Base-by-base conservation (phyloP, 2,113 vertebrate species). In the Mus spicilegus region DNA sequence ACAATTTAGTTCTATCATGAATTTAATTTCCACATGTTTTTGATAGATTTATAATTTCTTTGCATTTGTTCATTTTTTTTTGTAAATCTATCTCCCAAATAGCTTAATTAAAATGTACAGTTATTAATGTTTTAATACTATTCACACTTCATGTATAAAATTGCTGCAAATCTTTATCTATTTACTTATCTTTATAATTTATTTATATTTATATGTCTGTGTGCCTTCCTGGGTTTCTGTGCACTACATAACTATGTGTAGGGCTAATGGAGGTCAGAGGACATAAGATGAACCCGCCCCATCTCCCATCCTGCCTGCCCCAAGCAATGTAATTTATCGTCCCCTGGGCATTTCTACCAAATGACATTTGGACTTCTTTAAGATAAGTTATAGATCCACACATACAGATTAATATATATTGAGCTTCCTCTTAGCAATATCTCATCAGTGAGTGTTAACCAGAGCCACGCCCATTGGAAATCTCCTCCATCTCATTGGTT, bases 321-420 rank as follows among this genome's bases (percentile, higher is more conserved):
- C 30, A 36, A 89, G 76, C 58, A 97, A 92, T 63, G 30, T 77
- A 82, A 87, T 86, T 95, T 93, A 63, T 63, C 17, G 61, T 80
- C 65, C 5, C 67, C 78, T 92, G 28, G 58, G 89, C 85, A 70
- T 95, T 93, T 76, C 85, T 85, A 80, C 75, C 54, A 72, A 82
- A 63, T 42, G 36, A 1, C 14, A 33, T 77, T 13, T 84, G 72
- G 46, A 42, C 49, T 54, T 93, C 30, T 58, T 63, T 61, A 56
- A 89, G 49, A 85, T 93, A 67, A 61, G 91, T 36, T 69, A 94
- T 14, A 86, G 13, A 72, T 46, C 10, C 70, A 46, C 2, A 17
- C 8, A 77, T 92, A 39, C 28, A 42, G 65, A 81, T 87, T 72
- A 93, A 95, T 91, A 54, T 20, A 14, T 51, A 75, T 7, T 24